Base-by-base conservation (phyloP, 1,140 invertebrate species). In the Bombus sibiricus region DNA sequence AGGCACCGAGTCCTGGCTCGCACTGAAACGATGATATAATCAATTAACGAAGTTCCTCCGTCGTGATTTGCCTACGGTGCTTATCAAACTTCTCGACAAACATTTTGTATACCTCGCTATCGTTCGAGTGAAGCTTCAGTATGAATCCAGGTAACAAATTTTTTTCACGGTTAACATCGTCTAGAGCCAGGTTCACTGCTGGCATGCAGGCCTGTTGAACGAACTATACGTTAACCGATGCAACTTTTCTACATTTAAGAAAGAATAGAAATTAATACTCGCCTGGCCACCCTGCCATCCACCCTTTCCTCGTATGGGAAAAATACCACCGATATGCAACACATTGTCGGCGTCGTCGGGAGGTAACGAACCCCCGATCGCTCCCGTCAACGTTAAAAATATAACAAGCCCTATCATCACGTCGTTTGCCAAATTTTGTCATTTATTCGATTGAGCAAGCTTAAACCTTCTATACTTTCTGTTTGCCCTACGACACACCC, bases 291-390 rank as follows among this genome's bases (percentile, higher is more conserved):
- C 98, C 94, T 99, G 97, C 98, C 99, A 99, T 80, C 99, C 98
- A 78, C 98, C 99, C 93, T 98, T 97, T 22, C 98, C 98, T 79
- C 96, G 97, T 94, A 99, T 99, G 8, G 99, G 99, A 95, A 99
- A 99, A 90, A 99, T 99, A 37, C 98, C 99, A 73, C 98, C 99
- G 94, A 99, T 99, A 94, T 99, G 98, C 85, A 99, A 96, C 85
- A 98, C 97, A 95, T 97, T 97, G 89, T 97, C 96, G 47, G 88
- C 92, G 41, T 92, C 92, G 57, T 93, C 91, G 41, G 90, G 88
- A 73, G 92, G 90, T 68, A 93, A 90, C 73, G 92, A 93, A 73
- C 92, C 90, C 43, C 88, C 77, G 79, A 90, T 84, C 83, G 81
- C 89, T 72, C 87, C 73, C 76, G 90, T 87, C 59, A 87, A 81